Conservation (phyloP, 1,140 invertebrate genomes). For the Leucophenga varia region DNA sequence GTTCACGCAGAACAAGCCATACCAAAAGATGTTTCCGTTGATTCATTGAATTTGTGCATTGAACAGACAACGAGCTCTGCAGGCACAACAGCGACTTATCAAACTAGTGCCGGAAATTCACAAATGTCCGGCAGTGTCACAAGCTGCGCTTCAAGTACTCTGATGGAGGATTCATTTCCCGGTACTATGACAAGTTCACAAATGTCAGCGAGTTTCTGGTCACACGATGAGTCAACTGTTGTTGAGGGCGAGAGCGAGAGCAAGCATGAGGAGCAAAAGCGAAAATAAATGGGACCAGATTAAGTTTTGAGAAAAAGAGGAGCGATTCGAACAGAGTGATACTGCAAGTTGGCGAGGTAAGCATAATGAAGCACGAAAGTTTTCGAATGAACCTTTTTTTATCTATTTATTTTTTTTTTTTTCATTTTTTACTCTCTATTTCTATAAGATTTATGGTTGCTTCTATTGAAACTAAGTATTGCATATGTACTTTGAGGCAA, state of each 20-base stretch:
- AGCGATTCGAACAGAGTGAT: conserved; percentile 22
- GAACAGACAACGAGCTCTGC: conserved; percentile 67
- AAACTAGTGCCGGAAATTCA: conserved; percentile 75
- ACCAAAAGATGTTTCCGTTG: conserved; percentile 47
- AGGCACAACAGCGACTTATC: conserved; percentile 79
- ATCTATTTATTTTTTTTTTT: conserved; percentile 15
- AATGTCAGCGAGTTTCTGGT: conserved; percentile 49
- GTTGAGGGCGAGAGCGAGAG: conserved; percentile 33
- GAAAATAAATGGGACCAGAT: conserved; percentile 8
- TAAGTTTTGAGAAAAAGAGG: conserved; percentile 2
- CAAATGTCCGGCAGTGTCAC: conserved; percentile 80
- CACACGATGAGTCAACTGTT: conserved; percentile 42
- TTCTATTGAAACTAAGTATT: no score
- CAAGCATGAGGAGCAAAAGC: conserved; percentile 16
- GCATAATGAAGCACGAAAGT: conserved; percentile 5
- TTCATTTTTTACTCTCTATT: conserved; percentile 27
- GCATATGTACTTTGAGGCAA: no score
- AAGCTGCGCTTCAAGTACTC: conserved; percentile 59
- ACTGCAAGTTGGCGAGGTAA: conserved; percentile 10
- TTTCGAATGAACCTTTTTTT: conserved; percentile 10
- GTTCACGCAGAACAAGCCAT: conserved; percentile 21
- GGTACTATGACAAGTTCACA: conserved; percentile 43
- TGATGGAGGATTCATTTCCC: conserved; percentile 53
- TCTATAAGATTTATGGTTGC: conserved; percentile 23
- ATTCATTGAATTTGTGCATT: conserved; percentile 44